A percentile compares a stretch with the other conserved stretches of the same genome.
Conservation (phyloP, 2,113 vertebrate species). For the Podiceps cristatus region DNA sequence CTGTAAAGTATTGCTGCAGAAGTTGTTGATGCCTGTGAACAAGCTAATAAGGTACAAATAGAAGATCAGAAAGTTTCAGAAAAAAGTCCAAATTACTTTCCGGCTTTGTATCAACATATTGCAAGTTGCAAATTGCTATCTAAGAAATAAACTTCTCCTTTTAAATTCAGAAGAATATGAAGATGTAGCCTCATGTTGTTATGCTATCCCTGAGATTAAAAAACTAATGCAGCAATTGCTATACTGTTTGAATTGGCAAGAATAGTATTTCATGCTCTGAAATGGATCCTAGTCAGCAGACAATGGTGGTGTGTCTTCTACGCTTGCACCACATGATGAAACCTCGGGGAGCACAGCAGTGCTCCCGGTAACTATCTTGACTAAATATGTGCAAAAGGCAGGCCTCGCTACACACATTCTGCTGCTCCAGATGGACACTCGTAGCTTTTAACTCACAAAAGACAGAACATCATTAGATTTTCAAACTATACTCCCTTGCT, state of each 20-base stretch:
- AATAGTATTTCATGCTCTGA: background rate
- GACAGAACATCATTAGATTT: background rate
- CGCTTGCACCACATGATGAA: background rate
- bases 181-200: background rate
- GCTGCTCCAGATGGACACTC: background rate
- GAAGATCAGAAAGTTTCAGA: background rate
- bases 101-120: background rate
- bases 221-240: background rate
- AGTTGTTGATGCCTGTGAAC: background rate
- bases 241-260: background rate
- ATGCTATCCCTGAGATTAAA: background rate
- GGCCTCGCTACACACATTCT: background rate
- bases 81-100: background rate
- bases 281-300: background rate
- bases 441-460: background rate
- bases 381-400: background rate
- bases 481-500: background rate
- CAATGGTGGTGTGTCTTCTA: background rate
- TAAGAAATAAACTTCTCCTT: background rate
- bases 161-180: background rate
- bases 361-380: background rate
- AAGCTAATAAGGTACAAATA: background rate
- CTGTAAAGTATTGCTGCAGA: background rate
- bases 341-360: background rate
- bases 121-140: background rate